phyloP scores from a whole-genome alignment of 2,888 invertebrate species.

The Pristionchus japonicus region DNA sequence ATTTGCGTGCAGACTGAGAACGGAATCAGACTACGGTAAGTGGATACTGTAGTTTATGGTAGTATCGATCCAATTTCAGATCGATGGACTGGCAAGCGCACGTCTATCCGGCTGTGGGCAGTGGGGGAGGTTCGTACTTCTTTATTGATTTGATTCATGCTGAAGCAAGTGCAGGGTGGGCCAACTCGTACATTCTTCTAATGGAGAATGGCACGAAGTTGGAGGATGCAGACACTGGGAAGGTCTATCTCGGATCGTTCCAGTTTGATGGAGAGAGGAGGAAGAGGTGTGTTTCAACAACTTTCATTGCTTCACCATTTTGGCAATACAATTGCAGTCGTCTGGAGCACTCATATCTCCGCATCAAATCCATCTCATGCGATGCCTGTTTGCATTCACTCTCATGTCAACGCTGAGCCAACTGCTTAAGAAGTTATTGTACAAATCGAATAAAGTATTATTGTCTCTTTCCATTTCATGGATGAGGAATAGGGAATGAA shows the following conservation, averaged over 20 bases:
- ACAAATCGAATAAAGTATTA: conserved; percentile 18
- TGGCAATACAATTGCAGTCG: background rate
- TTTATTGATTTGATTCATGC: too few relatives aligned
- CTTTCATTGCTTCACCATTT: background rate
- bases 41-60: background rate
- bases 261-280: conserved; percentile 40
- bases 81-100: conserved; percentile 33
- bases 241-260: conserved; percentile 13
- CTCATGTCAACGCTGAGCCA: background rate
- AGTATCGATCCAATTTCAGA: background rate
- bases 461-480: too few relatives aligned
- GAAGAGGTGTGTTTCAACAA: conserved; percentile 3
- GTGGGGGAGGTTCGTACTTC: background rate
- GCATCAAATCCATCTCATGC: conserved; percentile 41
- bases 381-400: conserved; percentile 27
- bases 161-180: conserved; percentile 1
- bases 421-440: background rate
- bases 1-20: conserved; percentile 37
- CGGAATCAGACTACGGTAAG: background rate
- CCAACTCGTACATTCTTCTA: conserved; percentile 40
- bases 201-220: conserved; percentile 39
- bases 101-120: conserved; percentile 37
- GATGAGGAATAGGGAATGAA: too few relatives aligned
- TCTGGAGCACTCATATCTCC: conserved; percentile 32
- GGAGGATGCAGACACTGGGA: conserved; percentile 27